These are phyloP conservation scores for Eumeta japonica DNA, from an alignment of 1,140 invertebrate genomes.

Conservation along the genomic window DNA sequence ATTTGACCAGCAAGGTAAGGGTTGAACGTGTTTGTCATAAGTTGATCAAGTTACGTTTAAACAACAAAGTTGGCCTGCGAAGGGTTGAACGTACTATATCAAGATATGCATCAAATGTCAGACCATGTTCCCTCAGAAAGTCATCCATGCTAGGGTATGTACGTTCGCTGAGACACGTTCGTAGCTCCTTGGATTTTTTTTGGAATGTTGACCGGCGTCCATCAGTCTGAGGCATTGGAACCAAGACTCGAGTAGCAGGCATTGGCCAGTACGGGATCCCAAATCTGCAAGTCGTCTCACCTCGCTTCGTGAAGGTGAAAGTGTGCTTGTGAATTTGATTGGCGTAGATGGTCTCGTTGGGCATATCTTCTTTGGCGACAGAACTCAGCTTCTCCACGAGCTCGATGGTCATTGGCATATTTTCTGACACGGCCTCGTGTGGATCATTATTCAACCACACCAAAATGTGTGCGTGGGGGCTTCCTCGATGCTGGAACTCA, in stretches of 20 bases:
- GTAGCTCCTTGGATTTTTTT: slow-evolving; percentile 24
- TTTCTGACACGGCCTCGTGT: slow-evolving; percentile 24
- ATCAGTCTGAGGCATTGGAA: slow-evolving; percentile 27
- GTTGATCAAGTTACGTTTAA: slow-evolving; percentile 25
- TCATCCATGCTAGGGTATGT: slow-evolving; percentile 20
- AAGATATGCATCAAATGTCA: slow-evolving; percentile 25
- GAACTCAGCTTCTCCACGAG: slow-evolving; percentile 26
- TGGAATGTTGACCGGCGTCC: slow-evolving; percentile 19
- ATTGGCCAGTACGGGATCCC: slow-evolving; percentile 30
- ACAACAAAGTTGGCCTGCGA: slow-evolving; percentile 21
- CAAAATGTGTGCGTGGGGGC: no score
- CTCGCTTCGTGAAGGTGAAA: slow-evolving; percentile 30
- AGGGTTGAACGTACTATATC: slow-evolving; percentile 30
- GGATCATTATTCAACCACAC: slow-evolving; percentile 33
- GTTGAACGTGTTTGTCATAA: slow-evolving; percentile 34
- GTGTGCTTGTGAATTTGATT: slow-evolving; percentile 36
- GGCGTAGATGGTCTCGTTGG: slow-evolving; percentile 21
- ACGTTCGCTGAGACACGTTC: slow-evolving; percentile 19
- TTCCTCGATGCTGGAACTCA: slow-evolving; percentile 33
- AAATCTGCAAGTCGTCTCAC: slow-evolving; percentile 30
- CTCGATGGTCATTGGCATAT: slow-evolving; percentile 28
- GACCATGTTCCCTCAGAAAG: slow-evolving; percentile 22
- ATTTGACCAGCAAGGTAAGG: slow-evolving; percentile 24
- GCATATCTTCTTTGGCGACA: slow-evolving; percentile 18
- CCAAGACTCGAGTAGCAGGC: slow-evolving; percentile 22